Evolutionary conservation across 1,140 invertebrate genomes (phyloP).

Genomic region (Diuraphis noxia): DNA sequence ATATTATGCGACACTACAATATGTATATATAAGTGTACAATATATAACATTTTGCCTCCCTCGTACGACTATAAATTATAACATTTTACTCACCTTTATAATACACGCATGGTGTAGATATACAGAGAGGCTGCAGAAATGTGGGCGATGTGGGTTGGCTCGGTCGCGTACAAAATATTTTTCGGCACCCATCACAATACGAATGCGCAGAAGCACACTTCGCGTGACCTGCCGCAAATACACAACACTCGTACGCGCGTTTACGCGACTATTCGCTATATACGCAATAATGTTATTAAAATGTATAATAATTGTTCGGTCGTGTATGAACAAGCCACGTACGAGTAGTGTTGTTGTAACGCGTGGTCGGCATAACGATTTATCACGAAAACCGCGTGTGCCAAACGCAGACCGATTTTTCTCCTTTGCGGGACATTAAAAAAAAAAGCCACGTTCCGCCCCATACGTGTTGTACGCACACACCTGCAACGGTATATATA

Average conservation of each 20-base stretch:
- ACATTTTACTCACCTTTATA: background rate
- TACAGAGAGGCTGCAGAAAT: background rate
- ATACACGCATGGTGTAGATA: background rate
- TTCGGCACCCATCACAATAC: too few relatives aligned
- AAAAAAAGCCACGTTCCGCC: background rate
- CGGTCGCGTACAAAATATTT: background rate
- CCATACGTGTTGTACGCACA: background rate
- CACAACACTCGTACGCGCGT: background rate
- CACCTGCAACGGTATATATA: background rate
- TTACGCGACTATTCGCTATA: background rate
- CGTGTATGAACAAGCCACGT: background rate
- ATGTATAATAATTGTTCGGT: constrained; percentile 9
- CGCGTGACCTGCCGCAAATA: background rate
- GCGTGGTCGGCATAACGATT: background rate
- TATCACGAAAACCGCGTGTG: background rate
- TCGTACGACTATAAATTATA: background rate
- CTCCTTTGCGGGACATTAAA: background rate
- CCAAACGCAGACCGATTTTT: background rate
- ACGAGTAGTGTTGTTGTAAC: background rate
- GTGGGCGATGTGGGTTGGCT: background rate
- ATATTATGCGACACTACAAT: too few relatives aligned
- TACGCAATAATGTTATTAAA: background rate
- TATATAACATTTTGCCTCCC: background rate
- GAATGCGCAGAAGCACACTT: background rate
- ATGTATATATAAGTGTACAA: background rate